Percentiles rank a stretch among this genome's conserved stretches.
phyloP scores from a whole-genome alignment of 1,140 invertebrate species.

The Halesus radiatus region DNA sequence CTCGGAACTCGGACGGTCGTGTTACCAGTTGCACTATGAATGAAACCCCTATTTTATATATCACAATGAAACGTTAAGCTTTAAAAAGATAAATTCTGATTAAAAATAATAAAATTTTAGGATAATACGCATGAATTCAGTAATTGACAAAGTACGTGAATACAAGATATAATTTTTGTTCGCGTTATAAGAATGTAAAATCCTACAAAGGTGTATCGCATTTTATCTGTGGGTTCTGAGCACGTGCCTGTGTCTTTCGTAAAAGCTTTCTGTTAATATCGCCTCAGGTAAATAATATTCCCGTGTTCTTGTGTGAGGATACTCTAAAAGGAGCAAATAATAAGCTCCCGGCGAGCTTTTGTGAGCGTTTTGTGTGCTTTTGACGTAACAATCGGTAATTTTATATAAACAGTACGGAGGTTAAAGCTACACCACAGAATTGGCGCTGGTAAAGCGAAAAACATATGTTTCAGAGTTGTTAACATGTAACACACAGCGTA shows the following conservation, averaged over 20 bases:
- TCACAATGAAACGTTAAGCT: no score
- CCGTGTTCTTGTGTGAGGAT: not conserved
- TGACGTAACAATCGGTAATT: constrained; percentile 30
- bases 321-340: not conserved
- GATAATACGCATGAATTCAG: no score
- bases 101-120: no score
- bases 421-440: not conserved
- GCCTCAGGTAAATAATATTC: constrained; percentile 9
- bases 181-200: no score
- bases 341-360: constrained; percentile 14
- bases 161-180: no score
- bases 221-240: not conserved
- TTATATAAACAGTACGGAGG: not conserved
- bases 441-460: not conserved
- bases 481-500: not conserved
- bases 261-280: not conserved
- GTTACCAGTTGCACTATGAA: no score
- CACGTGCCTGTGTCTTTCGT: not conserved
- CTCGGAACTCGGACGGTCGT: no score
- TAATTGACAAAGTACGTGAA: no score
- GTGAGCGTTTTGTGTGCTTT: not conserved
- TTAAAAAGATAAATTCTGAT: no score
- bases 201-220: no score
- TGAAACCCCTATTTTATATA: no score
- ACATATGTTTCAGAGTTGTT: not conserved